Conservation (phyloP, 2,113 vertebrate species). For the Bambusicola thoracicus region DNA sequence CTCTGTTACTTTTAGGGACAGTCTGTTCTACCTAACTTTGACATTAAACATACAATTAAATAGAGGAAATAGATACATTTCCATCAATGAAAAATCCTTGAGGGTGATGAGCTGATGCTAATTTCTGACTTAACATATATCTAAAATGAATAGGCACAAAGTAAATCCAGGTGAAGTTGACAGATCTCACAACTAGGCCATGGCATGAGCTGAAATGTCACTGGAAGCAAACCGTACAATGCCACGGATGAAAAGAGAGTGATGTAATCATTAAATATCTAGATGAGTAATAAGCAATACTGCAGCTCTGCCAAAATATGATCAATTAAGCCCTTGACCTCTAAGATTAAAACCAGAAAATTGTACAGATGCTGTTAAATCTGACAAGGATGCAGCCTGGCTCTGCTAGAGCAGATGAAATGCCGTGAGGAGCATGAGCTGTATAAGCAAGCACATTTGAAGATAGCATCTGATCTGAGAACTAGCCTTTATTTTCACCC, state of each 20-base stretch:
- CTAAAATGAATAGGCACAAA: background rate
- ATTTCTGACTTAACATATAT: background rate
- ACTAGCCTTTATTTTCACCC: background rate
- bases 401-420: background rate
- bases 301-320: background rate
- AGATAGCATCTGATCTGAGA: fast-evolving
- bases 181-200: background rate
- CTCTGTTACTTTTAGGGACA: background rate
- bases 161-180: background rate
- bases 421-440: background rate
- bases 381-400: background rate
- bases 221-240: background rate
- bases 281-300: background rate
- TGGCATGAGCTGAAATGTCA: background rate
- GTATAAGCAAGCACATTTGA: background rate
- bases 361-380: background rate
- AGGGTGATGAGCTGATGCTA: background rate
- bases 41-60: background rate
- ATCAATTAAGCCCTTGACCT: background rate
- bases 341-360: background rate
- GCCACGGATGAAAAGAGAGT: background rate
- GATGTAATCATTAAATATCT: background rate
- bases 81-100: background rate
- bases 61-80: background rate
- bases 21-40: background rate